A percentile compares a stretch with the other conserved stretches of the same genome.
Evolutionary conservation across 2,888 invertebrate genomes (phyloP).

Genomic region (Netelia fuscicornis): DNA sequence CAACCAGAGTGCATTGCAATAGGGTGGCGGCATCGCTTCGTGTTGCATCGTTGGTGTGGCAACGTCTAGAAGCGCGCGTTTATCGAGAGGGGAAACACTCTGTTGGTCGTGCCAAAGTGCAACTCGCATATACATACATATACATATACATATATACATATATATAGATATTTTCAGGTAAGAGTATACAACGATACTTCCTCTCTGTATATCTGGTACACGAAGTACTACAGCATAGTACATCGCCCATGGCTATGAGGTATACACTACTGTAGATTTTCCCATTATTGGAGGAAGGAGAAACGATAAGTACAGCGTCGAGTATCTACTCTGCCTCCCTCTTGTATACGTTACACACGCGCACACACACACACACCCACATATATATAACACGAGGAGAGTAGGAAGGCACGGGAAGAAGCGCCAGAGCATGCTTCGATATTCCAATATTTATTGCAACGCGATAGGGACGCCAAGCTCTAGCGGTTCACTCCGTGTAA

Average conservation of each 20-base stretch:
- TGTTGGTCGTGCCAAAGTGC: constrained; percentile 61
- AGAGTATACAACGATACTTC: constrained; percentile 46
- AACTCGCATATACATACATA: constrained; percentile 54
- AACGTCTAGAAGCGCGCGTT: constrained; percentile 60
- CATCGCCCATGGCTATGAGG: constrained; percentile 62
- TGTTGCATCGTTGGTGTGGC: constrained; percentile 34
- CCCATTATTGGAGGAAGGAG: constrained; percentile 68
- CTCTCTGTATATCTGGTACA: constrained; percentile 48
- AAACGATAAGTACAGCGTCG: constrained; percentile 68
- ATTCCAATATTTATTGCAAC: constrained; percentile 69
- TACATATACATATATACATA: constrained; percentile 32
- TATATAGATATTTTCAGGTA: neutral
- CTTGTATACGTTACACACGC: constrained; percentile 14
- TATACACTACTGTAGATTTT: constrained; percentile 67
- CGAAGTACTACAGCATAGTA: constrained; percentile 50
- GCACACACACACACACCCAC: neutral
- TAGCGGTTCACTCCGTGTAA: constrained; percentile 65
- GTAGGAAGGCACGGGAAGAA: constrained; percentile 63
- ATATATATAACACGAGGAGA: constrained; percentile 37
- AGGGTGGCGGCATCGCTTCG: constrained; percentile 25
- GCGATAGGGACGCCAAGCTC: constrained; percentile 60
- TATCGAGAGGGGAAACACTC: constrained; percentile 69
- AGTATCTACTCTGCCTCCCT: constrained; percentile 55
- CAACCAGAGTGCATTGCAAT: constrained; percentile 56
- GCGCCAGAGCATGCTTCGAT: constrained; percentile 64